Evolutionary conservation across 2,888 invertebrate species (phyloP).

Genomic region (Subacronicta megacephala): DNA sequence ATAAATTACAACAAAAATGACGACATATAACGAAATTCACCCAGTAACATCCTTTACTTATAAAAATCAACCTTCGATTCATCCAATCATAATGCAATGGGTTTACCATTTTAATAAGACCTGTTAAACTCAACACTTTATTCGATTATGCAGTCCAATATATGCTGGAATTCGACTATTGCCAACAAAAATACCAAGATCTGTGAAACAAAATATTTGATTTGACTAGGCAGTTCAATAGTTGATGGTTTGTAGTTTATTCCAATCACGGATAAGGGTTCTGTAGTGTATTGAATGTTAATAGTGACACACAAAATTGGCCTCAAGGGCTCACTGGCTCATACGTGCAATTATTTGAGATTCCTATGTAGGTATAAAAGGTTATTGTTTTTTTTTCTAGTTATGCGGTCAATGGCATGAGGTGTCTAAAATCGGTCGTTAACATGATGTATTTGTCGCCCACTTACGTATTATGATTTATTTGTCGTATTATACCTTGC

Average conservation of each 20-base stretch:
- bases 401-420: conserved; percentile 31
- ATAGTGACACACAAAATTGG: conserved; percentile 73
- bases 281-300: conserved; percentile 68
- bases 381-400: conserved; percentile 14
- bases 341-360: conserved; percentile 60
- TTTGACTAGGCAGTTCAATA: conserved; percentile 28
- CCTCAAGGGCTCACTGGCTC: conserved; percentile 57
- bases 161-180: neutral
- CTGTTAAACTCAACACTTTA: conserved; percentile 19
- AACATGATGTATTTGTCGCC: conserved; percentile 23
- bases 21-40: conserved; percentile 37
- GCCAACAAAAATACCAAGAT: conserved; percentile 51
- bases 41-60: conserved; percentile 62
- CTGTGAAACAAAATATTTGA: conserved; percentile 19
- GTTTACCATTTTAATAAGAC: conserved; percentile 50
- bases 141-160: conserved; percentile 7
- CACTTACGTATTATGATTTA: conserved; percentile 6
- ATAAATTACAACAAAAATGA: conserved; percentile 24
- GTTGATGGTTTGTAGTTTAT: conserved; percentile 60
- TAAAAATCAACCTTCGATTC: conserved; percentile 70
- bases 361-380: conserved; percentile 43
- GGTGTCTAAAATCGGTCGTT: conserved; percentile 15
- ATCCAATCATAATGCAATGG: conserved; percentile 69
- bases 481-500: too few species aligned
- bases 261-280: conserved; percentile 75